These are phyloP conservation scores for Hermatobates lingyangjiaoensis DNA, from an alignment of 1,140 invertebrate species.

Conservation along the genomic window DNA sequence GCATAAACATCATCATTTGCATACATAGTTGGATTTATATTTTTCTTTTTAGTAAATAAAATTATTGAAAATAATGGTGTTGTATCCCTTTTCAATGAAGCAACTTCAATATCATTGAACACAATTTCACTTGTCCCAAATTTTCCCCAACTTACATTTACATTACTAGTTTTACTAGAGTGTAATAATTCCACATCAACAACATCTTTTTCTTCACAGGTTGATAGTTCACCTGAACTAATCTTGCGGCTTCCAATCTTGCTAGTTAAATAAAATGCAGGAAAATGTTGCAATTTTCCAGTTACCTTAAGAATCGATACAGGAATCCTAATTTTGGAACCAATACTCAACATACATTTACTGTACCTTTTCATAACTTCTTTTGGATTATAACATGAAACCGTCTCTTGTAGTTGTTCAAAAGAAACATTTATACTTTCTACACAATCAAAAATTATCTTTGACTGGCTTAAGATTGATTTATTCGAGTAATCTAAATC, in stretches of 20 bases:
- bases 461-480: neutral
- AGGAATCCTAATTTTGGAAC: constrained; percentile 7
- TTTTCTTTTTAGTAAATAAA: neutral
- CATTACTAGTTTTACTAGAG: neutral
- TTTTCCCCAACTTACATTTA: neutral
- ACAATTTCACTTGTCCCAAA: constrained; percentile 1
- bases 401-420: constrained; percentile 5
- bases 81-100: constrained; percentile 5
- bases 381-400: constrained; percentile 10
- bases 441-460: neutral
- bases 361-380: constrained; percentile 2
- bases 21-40: constrained; percentile 4
- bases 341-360: constrained; percentile 3
- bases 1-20: constrained; percentile 7
- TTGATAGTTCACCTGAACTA: neutral
- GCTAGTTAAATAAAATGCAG: constrained; percentile 2
- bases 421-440: constrained; percentile 5
- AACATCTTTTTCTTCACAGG: neutral
- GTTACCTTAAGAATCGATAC: constrained; percentile 8
- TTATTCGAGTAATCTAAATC: neutral
- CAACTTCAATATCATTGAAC: constrained; percentile 6
- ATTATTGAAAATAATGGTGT: constrained; percentile 4
- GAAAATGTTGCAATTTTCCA: neutral
- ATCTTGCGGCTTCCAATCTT: neutral
- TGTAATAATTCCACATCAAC: neutral